Evolutionary conservation across 2,797 vertebrate species (phyloP).

Genomic region (Masticophis lateralis): DNA sequence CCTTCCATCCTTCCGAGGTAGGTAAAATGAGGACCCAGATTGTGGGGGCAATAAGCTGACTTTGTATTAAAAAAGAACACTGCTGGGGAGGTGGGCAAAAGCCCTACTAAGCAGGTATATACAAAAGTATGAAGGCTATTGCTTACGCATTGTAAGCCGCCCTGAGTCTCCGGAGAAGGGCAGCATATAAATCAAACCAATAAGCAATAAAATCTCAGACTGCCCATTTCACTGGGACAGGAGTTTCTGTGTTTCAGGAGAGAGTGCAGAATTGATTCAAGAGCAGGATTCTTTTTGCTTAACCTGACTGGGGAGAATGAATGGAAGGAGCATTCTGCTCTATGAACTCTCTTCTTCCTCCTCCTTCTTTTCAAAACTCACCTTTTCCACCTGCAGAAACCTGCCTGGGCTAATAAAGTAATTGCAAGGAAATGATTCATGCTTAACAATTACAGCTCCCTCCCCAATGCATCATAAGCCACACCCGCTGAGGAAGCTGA

Average conservation of each 20-base stretch:
- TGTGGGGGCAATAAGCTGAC: too few species aligned
- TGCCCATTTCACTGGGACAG: not conserved
- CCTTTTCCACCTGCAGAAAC: slow-evolving; percentile 3
- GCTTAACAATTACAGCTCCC: not conserved
- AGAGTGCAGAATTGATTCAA: not conserved
- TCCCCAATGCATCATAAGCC: slow-evolving; percentile 1
- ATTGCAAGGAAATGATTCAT: slow-evolving; percentile 21
- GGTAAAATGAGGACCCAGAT: too few species aligned
- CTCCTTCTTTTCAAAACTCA: not conserved
- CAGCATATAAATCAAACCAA: too few species aligned
- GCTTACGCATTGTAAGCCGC: too few species aligned
- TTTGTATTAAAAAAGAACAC: too few species aligned
- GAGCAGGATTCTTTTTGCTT: not conserved
- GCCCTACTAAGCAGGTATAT: too few species aligned
- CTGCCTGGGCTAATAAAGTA: slow-evolving; percentile 12
- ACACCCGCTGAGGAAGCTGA: slow-evolving; percentile 9
- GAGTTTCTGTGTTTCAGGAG: not conserved
- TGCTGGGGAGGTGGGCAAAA: too few species aligned
- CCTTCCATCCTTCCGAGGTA: too few species aligned
- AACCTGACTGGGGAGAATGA: fast-evolving
- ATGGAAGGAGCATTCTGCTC: not conserved
- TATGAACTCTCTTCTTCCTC: not conserved
- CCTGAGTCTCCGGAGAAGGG: too few species aligned
- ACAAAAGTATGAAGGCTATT: too few species aligned
- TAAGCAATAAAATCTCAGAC: not conserved